Conservation (phyloP, 1,140 invertebrate genomes). For the Anadara kagoshimensis region DNA sequence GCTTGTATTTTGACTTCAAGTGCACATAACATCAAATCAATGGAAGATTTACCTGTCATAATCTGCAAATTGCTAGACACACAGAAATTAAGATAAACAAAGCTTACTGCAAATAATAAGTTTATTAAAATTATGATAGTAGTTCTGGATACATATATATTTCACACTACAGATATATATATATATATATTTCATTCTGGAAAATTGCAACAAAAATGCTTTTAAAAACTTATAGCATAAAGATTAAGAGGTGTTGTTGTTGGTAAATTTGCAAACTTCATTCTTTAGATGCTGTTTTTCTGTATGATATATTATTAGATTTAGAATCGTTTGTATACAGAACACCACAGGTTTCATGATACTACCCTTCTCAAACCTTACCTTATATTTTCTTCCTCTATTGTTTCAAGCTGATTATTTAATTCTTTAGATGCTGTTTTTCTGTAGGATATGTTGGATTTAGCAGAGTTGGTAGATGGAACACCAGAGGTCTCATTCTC, state of each 20-base stretch:
- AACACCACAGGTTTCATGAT: neutral
- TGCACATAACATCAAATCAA: no score
- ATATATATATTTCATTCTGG: neutral
- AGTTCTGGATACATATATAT: no score
- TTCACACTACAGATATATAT: no score
- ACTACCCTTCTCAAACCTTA: slow-evolving; percentile 27
- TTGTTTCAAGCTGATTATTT: slow-evolving; percentile 50
- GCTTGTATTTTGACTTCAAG: no score
- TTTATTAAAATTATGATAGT: no score
- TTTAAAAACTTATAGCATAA: neutral
- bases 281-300: neutral
- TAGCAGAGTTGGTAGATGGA: slow-evolving; percentile 82
- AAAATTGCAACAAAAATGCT: neutral
- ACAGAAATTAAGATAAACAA: no score
- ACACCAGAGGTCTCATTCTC: slow-evolving; percentile 79
- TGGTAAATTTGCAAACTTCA: no score
- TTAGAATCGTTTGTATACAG: neutral
- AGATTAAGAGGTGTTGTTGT: neutral
- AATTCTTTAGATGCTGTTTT: slow-evolving; percentile 56
- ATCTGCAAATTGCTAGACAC: no score
- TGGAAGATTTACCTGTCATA: no score
- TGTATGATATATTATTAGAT: neutral
- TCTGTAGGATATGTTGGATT: slow-evolving; percentile 76
- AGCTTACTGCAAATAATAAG: no score
- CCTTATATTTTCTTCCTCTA: slow-evolving; percentile 66